Evolutionary conservation across 2,888 invertebrate genomes (phyloP).

Genomic region (Chorisops tibialis): DNA sequence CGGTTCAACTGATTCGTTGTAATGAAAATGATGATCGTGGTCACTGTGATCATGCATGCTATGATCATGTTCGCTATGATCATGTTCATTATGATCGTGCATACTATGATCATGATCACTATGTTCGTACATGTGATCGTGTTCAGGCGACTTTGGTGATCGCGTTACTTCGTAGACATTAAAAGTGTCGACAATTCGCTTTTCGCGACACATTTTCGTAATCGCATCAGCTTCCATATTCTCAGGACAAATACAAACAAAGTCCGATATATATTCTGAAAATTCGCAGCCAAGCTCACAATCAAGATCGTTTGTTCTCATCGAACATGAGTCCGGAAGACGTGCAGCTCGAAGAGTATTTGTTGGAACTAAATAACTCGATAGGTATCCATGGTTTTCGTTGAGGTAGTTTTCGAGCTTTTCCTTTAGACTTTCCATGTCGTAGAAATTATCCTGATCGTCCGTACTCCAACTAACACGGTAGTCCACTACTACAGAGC

Average conservation of each 20-base stretch:
- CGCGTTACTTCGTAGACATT: conserved; percentile 40
- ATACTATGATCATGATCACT: conserved; percentile 17
- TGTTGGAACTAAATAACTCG: conserved; percentile 48
- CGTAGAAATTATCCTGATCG: conserved; percentile 53
- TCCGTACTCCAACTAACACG: conserved; percentile 64
- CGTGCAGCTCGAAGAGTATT: conserved; percentile 40
- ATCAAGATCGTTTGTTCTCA: conserved; percentile 55
- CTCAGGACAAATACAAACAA: conserved; percentile 64
- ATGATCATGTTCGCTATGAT: conserved; percentile 22
- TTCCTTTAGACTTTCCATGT: conserved; percentile 52
- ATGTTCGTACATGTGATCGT: conserved; percentile 32
- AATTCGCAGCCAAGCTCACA: conserved; percentile 69
- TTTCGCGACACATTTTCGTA: conserved; percentile 42
- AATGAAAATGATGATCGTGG: neutral
- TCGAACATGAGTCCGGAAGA: conserved; percentile 63
- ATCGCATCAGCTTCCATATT: conserved; percentile 53
- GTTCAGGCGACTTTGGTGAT: conserved; percentile 52
- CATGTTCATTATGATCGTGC: conserved; percentile 15
- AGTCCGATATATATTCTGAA: conserved; percentile 60
- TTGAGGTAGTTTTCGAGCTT: conserved; percentile 55
- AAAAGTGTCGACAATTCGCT: conserved; percentile 36
- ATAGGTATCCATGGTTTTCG: conserved; percentile 62
- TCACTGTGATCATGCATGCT: neutral
- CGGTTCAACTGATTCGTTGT: conserved; percentile 38
- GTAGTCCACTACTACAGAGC: conserved; percentile 64